Conservation (phyloP, 2,888 invertebrate species). For the Eustalomyia histrio region DNA sequence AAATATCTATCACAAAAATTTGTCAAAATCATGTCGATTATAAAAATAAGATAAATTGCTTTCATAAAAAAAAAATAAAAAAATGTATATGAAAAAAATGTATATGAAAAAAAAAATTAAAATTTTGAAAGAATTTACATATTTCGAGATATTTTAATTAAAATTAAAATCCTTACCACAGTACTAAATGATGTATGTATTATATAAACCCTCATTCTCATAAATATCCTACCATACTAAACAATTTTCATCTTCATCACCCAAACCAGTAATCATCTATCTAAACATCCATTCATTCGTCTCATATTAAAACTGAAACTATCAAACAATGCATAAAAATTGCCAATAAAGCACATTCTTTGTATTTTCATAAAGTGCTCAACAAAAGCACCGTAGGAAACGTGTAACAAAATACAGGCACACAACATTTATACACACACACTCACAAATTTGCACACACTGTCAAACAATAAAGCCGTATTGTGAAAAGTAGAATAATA, state of each 20-base stretch:
- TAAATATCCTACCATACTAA: conserved; percentile 4
- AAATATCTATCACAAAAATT: too few species aligned
- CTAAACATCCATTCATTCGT: conserved; percentile 3
- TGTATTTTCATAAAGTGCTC: conserved; percentile 75
- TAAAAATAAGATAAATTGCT: too few species aligned
- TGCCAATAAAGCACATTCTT: conserved; percentile 79
- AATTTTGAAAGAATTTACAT: too few species aligned
- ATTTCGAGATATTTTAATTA: too few species aligned
- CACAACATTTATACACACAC: conserved; percentile 5
- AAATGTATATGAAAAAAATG: too few species aligned
- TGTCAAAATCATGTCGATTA: too few species aligned
- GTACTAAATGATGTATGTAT: background rate
- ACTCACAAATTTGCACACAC: background rate
- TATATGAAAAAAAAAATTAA: too few species aligned
- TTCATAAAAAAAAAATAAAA: too few species aligned
- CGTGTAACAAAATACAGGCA: conserved; percentile 23
- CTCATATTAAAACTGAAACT: conserved; percentile 45
- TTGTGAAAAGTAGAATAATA: conserved; percentile 21
- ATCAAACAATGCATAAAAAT: conserved; percentile 74
- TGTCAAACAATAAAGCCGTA: conserved; percentile 38
- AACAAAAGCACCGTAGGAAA: conserved; percentile 68
- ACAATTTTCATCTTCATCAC: conserved; percentile 9
- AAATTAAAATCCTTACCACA: background rate
- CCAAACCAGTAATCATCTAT: background rate
- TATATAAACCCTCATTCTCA: conserved; percentile 14